These are phyloP conservation scores for Mermis nigrescens DNA, from an alignment of 2,888 invertebrate genomes.

Conservation along the genomic window DNA sequence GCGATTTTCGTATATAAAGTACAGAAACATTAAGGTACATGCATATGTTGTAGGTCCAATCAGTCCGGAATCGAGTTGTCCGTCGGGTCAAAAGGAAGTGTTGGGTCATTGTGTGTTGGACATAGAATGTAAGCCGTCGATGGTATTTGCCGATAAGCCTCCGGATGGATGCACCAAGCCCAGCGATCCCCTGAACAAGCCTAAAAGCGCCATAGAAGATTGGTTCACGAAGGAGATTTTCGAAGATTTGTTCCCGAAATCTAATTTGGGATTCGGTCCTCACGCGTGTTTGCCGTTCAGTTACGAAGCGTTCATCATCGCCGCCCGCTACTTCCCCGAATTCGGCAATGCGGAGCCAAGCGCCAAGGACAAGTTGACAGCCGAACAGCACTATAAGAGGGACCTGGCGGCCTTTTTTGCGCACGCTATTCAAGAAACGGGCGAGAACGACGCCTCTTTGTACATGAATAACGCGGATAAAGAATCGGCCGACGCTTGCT, in stretches of 20 bases:
- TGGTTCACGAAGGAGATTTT: conserved; percentile 4
- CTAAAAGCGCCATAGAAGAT: background rate
- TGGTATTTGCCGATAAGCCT: too few relatives aligned
- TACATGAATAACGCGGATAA: background rate
- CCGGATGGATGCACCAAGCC: background rate
- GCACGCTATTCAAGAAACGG: conserved; percentile 4
- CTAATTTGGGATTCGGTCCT: background rate
- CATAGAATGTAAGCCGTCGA: background rate
- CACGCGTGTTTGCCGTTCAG: background rate
- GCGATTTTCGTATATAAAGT: too few relatives aligned
- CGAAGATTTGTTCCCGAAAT: conserved; percentile 2
- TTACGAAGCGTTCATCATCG: background rate
- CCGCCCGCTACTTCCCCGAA: background rate
- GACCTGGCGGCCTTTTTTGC: conserved; percentile 7
- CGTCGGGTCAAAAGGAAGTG: background rate
- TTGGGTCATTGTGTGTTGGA: background rate
- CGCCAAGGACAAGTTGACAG: background rate
- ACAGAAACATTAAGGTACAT: too few relatives aligned
- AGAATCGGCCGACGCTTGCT: conserved; percentile 2
- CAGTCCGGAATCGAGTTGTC: too few relatives aligned
- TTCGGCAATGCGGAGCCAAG: background rate
- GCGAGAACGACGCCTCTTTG: background rate
- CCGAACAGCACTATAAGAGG: background rate
- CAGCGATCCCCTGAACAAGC: background rate
- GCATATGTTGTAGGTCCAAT: too few relatives aligned